Evolutionary conservation across 2,888 invertebrate genomes (phyloP), one percentile per base, ranked within the genome.

Genomic region (Drosophila monieri): DNA sequence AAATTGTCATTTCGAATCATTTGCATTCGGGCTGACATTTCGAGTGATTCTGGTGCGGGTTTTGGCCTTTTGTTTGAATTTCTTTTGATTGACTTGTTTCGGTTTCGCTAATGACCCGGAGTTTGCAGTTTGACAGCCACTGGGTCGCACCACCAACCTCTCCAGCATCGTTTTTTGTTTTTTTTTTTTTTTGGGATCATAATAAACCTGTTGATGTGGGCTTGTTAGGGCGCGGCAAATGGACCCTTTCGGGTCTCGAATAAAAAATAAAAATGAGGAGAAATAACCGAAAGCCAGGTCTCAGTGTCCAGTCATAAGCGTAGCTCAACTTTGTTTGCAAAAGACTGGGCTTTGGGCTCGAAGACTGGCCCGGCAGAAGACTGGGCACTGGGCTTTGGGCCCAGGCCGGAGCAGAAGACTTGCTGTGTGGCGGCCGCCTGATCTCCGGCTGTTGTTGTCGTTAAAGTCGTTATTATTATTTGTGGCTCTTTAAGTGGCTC

Each of bases 401-500:
- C n/a, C n/a, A n/a, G n/a, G n/a, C n/a, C n/a, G 27, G 53, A 23
- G 32, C 30, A 10, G 48, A 12, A 53, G 56, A 46, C 51, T 47
- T 41, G 70, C 70, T 72, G 69, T 70, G 69, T 69, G 69, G 69
- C 69, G 27, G 44, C 23, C 54, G 64, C 64, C 64, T 66, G 66
- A 66, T 64, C 64, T 44, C 54, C 32, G 58, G 68, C 57, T 77
- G 73, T 68, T 80, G 68, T 76, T 75, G 85, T 83, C 85, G 85
- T 85, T 83, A 80, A 79, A 80, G 86, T 85, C 76, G 88, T 85
- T 85, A 80, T 88, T 84, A 84, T 84, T 84, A 84, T 84, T 84
- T 84, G 88, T 84, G 84, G 88, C 88, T 86, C 84, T 84, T 84
- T 84, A 84, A 84, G 84, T 84, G 84, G 84, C 88, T 80, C 84